Evolutionary conservation across 1,140 invertebrate species (phyloP), one percentile per base, ranked within the genome.

Genomic region (Triops cancriformis): DNA sequence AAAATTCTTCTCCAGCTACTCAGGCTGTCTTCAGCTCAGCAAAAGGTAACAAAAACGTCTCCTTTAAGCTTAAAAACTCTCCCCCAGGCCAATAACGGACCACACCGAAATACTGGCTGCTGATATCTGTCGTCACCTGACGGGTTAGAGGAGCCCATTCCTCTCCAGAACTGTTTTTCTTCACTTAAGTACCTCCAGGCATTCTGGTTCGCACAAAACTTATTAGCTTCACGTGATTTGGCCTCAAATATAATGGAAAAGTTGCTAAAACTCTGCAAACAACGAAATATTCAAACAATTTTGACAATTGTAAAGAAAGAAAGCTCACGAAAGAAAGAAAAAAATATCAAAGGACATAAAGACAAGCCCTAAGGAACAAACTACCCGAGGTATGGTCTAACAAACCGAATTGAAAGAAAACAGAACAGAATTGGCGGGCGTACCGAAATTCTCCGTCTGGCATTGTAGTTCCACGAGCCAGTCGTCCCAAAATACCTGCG

Each of bases 1-100:
- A 64, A 64, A 64, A 64, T 64, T 64, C 51, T 64, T 64, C 51
- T 64, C 10, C 51, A 64, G 51, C 51, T 64, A 64, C 23, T 64
- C 6, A 64, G 51, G 18, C 51, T 64, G 18, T 64, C 51, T 18
- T 23, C 51, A 64, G 10, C 51, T 23, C 9, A 10, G 51, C 51
- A 64, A 64, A 64, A 64, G n/a, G 51, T 64, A 64, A 64, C 18
- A 64, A 23, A 0, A 64, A 64, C 31, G 31, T 37, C 31, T 37
- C 31, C 7, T 37, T 37, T 37, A 64, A 64, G 14, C 18, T 23
- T 14, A 6, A n/a, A 64, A 64, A 18, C 51, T 23, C 6, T 64
- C 18, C 51, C 18, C 6, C 51, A 64, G 23, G 51, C 10, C 2
- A 37, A 9, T 14, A 64, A 10, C 10, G 10, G 14, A 64, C 18